Evolutionary conservation across 2,888 invertebrate genomes (phyloP), one percentile per base, ranked within the genome.

Genomic region (Coenonympha arcania): DNA sequence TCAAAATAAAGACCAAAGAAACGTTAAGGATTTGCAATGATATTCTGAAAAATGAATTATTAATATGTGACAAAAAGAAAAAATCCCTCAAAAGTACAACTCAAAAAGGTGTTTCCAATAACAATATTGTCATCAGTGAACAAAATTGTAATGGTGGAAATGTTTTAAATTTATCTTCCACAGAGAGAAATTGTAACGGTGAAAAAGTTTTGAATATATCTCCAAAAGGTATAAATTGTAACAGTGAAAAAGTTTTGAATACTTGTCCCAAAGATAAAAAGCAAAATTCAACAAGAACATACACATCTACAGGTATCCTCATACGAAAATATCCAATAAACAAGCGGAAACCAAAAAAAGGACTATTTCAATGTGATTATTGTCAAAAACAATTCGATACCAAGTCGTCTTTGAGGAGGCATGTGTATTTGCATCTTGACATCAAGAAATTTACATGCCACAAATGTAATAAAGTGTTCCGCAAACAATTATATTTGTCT

Each of bases 321-420:
- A 11, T 34, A 6, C 44, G 24, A 4, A 44, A 33, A 24, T 16
- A 44, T 44, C n/a, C 22, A 33, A 15, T 24, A 16, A 34, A 24
- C 9, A 44, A 44, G 15, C 22, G 24, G 3, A 65, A 48, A 41
- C 36, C 48, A 18, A 55, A 55, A 34, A 44, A 52, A 24, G 53
- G 56, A 13, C 5, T 57, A 30, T 77, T 68, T 61, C 66, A 74
- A 54, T 93, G 93, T 76, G 87, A 88, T 48, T 77, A 89, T 50
- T 93, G 93, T 65, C 70, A 87, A 2, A 92, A 90, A 74, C 78
- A 78, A 34, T 93, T 92, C 68, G 81, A 87, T 42, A 88, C 88
- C 44, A 89, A 89, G 59, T 89, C 90, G 54, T 90, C 91, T 63
- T 76, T 93, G 52, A 86, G 88, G 37, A 90, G 91, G 63, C 93